Conservation (phyloP, 2,888 invertebrate species). For the Ptilodon capucinus region DNA sequence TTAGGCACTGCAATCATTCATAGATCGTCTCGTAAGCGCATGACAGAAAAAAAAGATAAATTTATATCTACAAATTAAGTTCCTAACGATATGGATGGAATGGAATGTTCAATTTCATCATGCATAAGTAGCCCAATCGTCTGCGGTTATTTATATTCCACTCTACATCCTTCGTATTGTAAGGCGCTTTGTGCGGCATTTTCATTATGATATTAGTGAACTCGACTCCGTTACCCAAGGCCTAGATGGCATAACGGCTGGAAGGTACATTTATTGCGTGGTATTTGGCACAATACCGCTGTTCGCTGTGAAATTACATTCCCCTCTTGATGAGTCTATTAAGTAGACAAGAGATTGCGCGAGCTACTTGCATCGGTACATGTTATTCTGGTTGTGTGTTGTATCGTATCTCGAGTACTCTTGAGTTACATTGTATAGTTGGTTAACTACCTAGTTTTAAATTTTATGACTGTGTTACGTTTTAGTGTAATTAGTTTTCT, state of each 20-base stretch:
- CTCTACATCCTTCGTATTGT: too few species aligned
- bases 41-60: too few species aligned
- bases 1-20: too few species aligned
- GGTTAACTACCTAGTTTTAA: not conserved
- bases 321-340: conserved; percentile 51
- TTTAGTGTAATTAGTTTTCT: not conserved
- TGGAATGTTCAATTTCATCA: too few species aligned
- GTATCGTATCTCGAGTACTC: too few species aligned
- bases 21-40: too few species aligned
- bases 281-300: conserved; percentile 54
- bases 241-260: conserved; percentile 65
- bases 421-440: not conserved
- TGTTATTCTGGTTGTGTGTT: not conserved
- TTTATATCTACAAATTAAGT: too few species aligned
- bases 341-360: conserved; percentile 39
- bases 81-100: too few species aligned
- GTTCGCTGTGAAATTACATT: conserved; percentile 45
- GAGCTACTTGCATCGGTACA: conserved; percentile 31
- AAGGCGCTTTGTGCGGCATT: conserved; percentile 10
- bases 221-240: conserved; percentile 54
- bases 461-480: not conserved
- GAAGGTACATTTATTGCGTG: conserved; percentile 55
- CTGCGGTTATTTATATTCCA: too few species aligned
- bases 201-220: conserved; percentile 43
- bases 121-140: too few species aligned